phyloP scores from a whole-genome alignment of 2,113 vertebrate species.

The Eulacestoma nigropectus region DNA sequence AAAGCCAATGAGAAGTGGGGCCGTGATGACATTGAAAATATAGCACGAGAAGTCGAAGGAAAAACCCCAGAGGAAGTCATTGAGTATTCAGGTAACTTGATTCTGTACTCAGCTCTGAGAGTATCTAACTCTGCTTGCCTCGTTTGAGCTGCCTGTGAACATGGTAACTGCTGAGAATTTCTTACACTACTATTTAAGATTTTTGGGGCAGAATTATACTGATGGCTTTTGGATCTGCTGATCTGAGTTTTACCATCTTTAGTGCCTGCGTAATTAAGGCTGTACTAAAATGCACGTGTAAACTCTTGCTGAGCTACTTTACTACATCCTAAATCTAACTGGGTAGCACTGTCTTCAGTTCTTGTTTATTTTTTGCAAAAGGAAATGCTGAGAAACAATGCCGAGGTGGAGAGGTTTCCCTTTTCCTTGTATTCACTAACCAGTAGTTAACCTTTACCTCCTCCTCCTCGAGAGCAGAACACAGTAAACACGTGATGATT shows the following conservation, averaged over 20 bases:
- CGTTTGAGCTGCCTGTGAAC: fast-evolving
- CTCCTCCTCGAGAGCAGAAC: background rate
- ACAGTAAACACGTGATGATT: background rate
- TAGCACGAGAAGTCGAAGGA: constrained; percentile 95
- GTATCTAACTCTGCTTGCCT: background rate
- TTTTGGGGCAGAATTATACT: background rate
- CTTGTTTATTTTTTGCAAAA: background rate
- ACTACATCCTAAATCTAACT: background rate
- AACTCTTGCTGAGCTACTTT: background rate
- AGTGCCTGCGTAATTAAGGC: fast-evolving
- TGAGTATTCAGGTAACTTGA: constrained; percentile 91
- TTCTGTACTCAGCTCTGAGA: background rate
- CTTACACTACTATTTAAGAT: fast-evolving
- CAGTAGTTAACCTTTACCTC: background rate
- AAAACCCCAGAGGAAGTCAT: constrained; percentile 98
- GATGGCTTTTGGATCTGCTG: background rate
- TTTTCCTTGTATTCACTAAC: background rate
- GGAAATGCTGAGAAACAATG: background rate
- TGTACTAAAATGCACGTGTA: background rate
- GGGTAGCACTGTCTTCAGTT: background rate
- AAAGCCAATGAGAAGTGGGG: constrained; percentile 99
- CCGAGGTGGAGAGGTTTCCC: background rate
- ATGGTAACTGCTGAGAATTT: background rate
- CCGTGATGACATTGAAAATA: constrained; percentile 97
- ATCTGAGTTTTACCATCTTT: background rate